Percentiles rank a stretch among this genome's conserved stretches.
Conservation (phyloP, 2,888 invertebrate genomes). For the Xestia ashworthii region DNA sequence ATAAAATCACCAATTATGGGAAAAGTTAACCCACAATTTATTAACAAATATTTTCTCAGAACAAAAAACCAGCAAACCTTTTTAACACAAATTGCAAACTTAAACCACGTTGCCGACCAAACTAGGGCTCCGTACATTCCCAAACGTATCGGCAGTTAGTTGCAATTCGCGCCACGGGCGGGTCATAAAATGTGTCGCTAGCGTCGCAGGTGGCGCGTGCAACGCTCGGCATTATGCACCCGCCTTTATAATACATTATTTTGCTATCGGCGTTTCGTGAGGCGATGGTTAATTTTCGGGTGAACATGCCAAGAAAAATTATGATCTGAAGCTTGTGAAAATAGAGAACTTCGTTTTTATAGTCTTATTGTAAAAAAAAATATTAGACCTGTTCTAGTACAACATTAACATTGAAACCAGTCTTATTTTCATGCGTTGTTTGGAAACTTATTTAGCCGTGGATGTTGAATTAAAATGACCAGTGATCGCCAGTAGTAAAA, state of each 20-base stretch:
- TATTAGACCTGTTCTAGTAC: background rate
- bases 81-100: constrained; percentile 10
- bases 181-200: constrained; percentile 82
- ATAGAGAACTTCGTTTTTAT: background rate
- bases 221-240: constrained; percentile 72
- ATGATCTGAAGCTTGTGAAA: background rate
- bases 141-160: constrained; percentile 78
- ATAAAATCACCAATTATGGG: background rate
- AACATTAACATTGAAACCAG: background rate
- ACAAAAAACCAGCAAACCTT: background rate
- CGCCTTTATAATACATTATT: constrained; percentile 67
- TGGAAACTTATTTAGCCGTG: background rate
- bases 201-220: constrained; percentile 79
- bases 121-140: constrained; percentile 65
- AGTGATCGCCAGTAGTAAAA: too few relatives aligned
- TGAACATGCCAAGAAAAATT: constrained; percentile 41
- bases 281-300: constrained; percentile 53
- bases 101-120: constrained; percentile 25
- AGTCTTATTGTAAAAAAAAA: background rate
- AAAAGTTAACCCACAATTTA: background rate
- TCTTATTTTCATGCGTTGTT: background rate
- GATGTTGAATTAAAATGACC: background rate
- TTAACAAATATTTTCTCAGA: background rate
- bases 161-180: constrained; percentile 84
- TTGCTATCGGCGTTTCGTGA: constrained; percentile 62